These are phyloP conservation scores for Megalurothrips usitatus DNA, from an alignment of 2,888 invertebrate genomes.

Conservation along the genomic window DNA sequence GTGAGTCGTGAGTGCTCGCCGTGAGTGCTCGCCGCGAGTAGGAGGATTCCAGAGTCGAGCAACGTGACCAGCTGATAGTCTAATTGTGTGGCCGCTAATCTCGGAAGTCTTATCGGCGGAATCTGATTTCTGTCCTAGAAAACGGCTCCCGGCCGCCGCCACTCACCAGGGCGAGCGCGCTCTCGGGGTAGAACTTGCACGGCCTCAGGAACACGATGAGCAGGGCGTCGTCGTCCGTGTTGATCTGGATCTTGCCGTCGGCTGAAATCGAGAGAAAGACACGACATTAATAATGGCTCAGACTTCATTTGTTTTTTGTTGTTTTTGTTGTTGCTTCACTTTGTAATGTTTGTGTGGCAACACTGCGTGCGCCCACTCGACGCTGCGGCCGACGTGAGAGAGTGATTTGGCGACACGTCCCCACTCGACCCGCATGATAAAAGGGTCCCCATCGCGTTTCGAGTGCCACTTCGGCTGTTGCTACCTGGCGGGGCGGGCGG, in stretches of 20 bases:
- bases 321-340: background rate
- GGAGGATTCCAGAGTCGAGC: background rate
- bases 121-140: background rate
- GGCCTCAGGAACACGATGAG: constrained; percentile 74
- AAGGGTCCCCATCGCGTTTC: no score
- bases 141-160: constrained; percentile 5
- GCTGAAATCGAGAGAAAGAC: constrained; percentile 46
- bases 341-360: background rate
- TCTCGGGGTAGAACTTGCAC: constrained; percentile 77
- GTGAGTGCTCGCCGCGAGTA: background rate
- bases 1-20: background rate
- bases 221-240: constrained; percentile 67
- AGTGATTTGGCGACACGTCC: no score
- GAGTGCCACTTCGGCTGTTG: no score
- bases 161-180: constrained; percentile 71
- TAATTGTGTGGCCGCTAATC: background rate
- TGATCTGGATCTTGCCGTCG: constrained; percentile 60
- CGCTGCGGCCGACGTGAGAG: background rate
- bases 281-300: background rate
- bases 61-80: background rate
- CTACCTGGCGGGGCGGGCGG: no score
- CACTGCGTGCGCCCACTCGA: background rate
- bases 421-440: no score
- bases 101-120: background rate
- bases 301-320: no score